A percentile compares a stretch with the other conserved stretches of the same genome.
These are phyloP conservation scores for Drosophila seguyi DNA, from an alignment of 1,140 invertebrate species.

Conservation along the genomic window DNA sequence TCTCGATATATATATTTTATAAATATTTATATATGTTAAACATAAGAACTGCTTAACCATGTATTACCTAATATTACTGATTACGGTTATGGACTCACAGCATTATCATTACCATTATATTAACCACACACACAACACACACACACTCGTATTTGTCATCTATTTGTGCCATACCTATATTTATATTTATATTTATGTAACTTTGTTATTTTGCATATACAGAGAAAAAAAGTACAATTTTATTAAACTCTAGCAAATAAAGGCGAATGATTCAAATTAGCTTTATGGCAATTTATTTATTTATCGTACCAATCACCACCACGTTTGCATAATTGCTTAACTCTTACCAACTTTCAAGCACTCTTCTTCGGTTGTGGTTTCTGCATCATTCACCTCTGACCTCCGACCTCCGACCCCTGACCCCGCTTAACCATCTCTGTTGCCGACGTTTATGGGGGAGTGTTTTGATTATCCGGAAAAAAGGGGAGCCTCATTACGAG, in stretches of 20 bases:
- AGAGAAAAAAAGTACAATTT: conserved; percentile 45
- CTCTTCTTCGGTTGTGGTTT: conserved; percentile 56
- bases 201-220: conserved; percentile 49
- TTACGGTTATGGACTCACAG: conserved; percentile 38
- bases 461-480: conserved; percentile 27
- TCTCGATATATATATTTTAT: conserved; percentile 78
- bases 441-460: conserved; percentile 25
- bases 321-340: conserved; percentile 33
- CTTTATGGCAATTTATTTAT: conserved; percentile 44
- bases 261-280: conserved; percentile 54
- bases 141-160: conserved; percentile 52
- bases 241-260: conserved; percentile 58
- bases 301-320: conserved; percentile 17
- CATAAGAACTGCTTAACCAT: conserved; percentile 52
- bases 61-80: conserved; percentile 48
- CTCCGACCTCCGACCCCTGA: neutral
- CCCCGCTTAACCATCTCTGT: conserved; percentile 12
- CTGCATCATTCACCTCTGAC: conserved; percentile 30
- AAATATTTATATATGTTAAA: conserved; percentile 67
- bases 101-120: conserved; percentile 41
- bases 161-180: conserved; percentile 43
- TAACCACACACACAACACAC: conserved; percentile 37
- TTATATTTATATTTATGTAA: conserved; percentile 42
- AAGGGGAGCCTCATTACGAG: conserved; percentile 18
- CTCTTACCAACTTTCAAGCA: conserved; percentile 48